Evolutionary conservation across 2,888 invertebrate genomes (phyloP), one percentile per base, ranked within the genome.

Genomic region (Amiota minor): DNA sequence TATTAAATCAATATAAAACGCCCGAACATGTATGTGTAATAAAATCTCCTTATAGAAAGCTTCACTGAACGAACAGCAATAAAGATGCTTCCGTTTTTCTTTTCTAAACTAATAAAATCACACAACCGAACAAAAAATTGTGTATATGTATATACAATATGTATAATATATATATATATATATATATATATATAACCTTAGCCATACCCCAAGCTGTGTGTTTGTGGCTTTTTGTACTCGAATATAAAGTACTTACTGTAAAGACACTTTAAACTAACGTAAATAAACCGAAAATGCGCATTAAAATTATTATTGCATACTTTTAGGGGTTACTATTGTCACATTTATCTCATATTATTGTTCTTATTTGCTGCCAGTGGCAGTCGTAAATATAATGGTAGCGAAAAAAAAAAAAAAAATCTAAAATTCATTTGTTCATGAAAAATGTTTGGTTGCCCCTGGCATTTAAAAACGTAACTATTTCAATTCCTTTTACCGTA

Each of bases 1-100:
- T 85, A 85, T 85, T 84, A 80, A 85, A 85, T 83, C 82, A 82
- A 80, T 77, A 76, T 80, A 75, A 79, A 76, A 69, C 23, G 55
- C 14, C 23, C 14, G 45, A 47, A 18, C 65, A 47, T 65, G 65
- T 49, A 49, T 49, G 20, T 65, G 47, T 65, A 65, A 65, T 65
- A 49, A 46, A 65, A 65, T 16, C 49, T 35, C 18, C 65, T 65
- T 12, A 18, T 49, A 47, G 65, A 65, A 49, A 18, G 20, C n/a
- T 20, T 18, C 12, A 18, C 20, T 18, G 20, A 16, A 59, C 59
- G 20, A 16, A 59, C 59, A 12, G 59, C n/a, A 20, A 11, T 23
- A 11, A 35, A 35, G 35, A 35, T 35, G 35, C 35, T 35, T 35
- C 35, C 35, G 2, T 11, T 11, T 59, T 12, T 65, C 16, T 65